phyloP scores from a whole-genome alignment of 2,888 invertebrate genomes.

The Netelia fuscicornis region DNA sequence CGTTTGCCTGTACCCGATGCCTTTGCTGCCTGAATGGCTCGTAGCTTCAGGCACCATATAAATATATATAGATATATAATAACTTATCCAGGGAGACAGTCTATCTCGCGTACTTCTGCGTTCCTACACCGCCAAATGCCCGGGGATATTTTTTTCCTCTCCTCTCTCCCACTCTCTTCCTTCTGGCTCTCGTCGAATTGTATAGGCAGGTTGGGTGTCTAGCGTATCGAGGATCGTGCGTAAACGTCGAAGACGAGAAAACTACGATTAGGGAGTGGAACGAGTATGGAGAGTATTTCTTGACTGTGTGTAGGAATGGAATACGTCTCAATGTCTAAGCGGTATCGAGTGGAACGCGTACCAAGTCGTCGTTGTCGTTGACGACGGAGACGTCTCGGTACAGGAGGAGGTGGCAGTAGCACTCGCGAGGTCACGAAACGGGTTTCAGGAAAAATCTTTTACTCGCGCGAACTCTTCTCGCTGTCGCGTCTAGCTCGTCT shows the following conservation, averaged over 20 bases:
- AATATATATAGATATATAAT: conserved; percentile 1
- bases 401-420: conserved; percentile 69
- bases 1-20: conserved; percentile 46
- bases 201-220: conserved; percentile 27
- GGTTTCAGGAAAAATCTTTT: conserved; percentile 79
- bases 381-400: conserved; percentile 64
- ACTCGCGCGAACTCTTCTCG: conserved; percentile 71
- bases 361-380: conserved; percentile 16
- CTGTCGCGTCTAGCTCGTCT: conserved; percentile 65
- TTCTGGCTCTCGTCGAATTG: conserved; percentile 23
- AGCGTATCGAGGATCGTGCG: neutral
- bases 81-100: conserved; percentile 33
- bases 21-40: conserved; percentile 57
- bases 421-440: conserved; percentile 78
- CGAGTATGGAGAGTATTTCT: neutral
- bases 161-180: conserved; percentile 16
- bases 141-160: conserved; percentile 54
- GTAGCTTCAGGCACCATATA: conserved; percentile 58
- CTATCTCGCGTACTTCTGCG: conserved; percentile 31
- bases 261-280: neutral
- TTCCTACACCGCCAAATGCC: conserved; percentile 45
- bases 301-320: neutral
- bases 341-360: conserved; percentile 12
- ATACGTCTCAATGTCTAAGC: conserved; percentile 36
- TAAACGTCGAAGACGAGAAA: conserved; percentile 16